Base-by-base conservation (phyloP, 2,113 vertebrate species). In the Grallaria varia region DNA sequence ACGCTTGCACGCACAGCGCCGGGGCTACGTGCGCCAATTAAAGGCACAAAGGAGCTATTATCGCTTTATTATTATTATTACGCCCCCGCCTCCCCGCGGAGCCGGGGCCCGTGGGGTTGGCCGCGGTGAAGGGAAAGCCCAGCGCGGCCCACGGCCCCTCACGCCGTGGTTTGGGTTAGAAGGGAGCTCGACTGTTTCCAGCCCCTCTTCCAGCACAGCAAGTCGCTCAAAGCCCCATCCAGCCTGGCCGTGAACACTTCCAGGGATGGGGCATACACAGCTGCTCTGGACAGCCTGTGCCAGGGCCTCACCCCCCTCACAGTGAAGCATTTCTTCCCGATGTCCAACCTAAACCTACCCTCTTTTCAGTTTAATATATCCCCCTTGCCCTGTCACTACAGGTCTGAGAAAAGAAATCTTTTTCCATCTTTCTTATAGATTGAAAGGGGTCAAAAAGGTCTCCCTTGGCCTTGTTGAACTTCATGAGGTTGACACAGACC, bases 11-110 rank as follows among this genome's bases (percentile, higher is more conserved):
- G 19, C 42, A 8, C 17, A n/a, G 33, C 75, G 63, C 37, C 37
- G 8, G 45, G 6, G 31, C 69, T 50, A 14, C 63, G 59, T 22
- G 31, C 73, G 53, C 75, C 82, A 73, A 91, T 89, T 68, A 80
- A 23, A 23, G 24, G 14, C 10, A 83, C 59, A 89, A 90, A 90
- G 37, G 72, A 40, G 66, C 90, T 68, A 79, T 56, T 21, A 63
- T 33, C 24, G 45, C 72, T 93, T 69, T 27, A 66, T 81, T 17
- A 93, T 89, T 74, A 89, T 27, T n/a, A n/a, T n/a, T n/a, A n/a
- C 63, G 82, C 91, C 75, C 39, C 90, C 95, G 95, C 59, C 21
- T 39, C 20, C 35, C 87, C 47, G 79, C n/a, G n/a, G n/a, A n/a
- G n/a, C n/a, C n/a, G n/a, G n/a, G n/a, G n/a, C n/a, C n/a, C n/a